A percentile compares a stretch with the other conserved stretches of the same genome.
Evolutionary conservation across 2,797 vertebrate genomes (phyloP).

Genomic region (Etheostoma nigrum): DNA sequence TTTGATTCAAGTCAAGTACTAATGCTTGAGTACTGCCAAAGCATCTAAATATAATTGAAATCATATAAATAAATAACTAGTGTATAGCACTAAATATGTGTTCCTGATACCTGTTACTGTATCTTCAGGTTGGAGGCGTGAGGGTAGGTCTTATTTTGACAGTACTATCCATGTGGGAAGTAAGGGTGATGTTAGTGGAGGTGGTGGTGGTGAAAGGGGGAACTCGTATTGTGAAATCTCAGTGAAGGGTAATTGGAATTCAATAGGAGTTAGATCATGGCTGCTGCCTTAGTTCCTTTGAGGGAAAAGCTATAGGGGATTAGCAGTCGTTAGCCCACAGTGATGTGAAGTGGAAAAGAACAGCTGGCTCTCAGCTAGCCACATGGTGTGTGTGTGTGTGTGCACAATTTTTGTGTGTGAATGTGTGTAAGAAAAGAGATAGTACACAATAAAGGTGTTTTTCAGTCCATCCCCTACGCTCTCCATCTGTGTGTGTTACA

Average conservation of each 20-base stretch:
- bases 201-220: conserved; percentile 32
- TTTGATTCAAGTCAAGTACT: conserved; percentile 29
- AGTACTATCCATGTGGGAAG: conserved; percentile 35
- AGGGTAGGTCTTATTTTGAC: conserved; percentile 52
- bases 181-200: conserved; percentile 44
- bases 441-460: conserved; percentile 35
- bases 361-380: conserved; percentile 83
- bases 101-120: conserved; percentile 27
- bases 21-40: conserved; percentile 23
- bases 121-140: conserved; percentile 30
- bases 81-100: conserved; percentile 30
- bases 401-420: conserved; percentile 16
- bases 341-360: conserved; percentile 85
- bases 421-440: conserved; percentile 48
- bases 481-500: conserved; percentile 30
- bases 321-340: conserved; percentile 82
- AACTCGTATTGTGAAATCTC: conserved; percentile 79
- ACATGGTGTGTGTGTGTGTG: conserved; percentile 65
- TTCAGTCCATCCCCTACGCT: conserved; percentile 27
- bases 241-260: conserved; percentile 84
- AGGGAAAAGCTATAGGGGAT: conserved; percentile 83
- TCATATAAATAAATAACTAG: conserved; percentile 43
- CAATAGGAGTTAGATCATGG: conserved; percentile 86
- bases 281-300: conserved; percentile 80
- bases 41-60: conserved; percentile 27